These are phyloP conservation scores for Melanotaenia maccullochi DNA, from an alignment of 2,797 vertebrate species.

Conservation along the genomic window DNA sequence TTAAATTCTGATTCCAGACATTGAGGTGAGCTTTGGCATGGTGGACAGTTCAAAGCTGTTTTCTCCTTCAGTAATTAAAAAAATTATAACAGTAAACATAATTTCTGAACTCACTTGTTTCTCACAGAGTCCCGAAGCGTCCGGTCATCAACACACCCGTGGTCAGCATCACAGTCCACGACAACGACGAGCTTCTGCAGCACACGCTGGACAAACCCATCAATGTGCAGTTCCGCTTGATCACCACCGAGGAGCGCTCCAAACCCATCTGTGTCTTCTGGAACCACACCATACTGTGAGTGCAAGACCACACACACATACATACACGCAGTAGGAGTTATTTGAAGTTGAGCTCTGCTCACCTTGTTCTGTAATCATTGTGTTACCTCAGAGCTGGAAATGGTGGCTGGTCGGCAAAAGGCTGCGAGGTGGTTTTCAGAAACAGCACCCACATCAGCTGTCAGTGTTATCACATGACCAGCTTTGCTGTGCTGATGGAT, in stretches of 20 bases:
- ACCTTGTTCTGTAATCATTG: neutral
- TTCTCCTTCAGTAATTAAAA: too few species aligned
- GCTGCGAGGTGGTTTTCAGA: constrained; percentile 92
- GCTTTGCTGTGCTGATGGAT: constrained; percentile 96
- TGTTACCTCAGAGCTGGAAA: constrained; percentile 74
- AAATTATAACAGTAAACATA: too few species aligned
- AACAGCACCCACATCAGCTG: constrained; percentile 95
- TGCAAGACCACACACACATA: neutral
- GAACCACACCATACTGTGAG: constrained; percentile 95
- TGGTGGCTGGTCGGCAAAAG: constrained; percentile 93
- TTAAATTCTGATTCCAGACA: neutral
- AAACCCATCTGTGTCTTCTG: constrained; percentile 98
- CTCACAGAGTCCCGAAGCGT: constrained; percentile 90
- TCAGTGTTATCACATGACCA: constrained; percentile 96
- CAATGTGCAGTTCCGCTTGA: constrained; percentile 93
- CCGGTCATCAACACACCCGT: constrained; percentile 95
- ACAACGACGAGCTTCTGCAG: constrained; percentile 83
- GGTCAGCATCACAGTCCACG: constrained; percentile 92
- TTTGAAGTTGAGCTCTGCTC: neutral
- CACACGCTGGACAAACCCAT: constrained; percentile 88
- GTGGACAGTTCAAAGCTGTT: too few species aligned
- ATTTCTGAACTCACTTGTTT: too few species aligned
- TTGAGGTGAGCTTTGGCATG: too few species aligned
- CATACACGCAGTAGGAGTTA: neutral
- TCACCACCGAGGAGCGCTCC: constrained; percentile 92